Base-by-base conservation (phyloP, 2,888 invertebrate genomes). In the Catocala sponsa region DNA sequence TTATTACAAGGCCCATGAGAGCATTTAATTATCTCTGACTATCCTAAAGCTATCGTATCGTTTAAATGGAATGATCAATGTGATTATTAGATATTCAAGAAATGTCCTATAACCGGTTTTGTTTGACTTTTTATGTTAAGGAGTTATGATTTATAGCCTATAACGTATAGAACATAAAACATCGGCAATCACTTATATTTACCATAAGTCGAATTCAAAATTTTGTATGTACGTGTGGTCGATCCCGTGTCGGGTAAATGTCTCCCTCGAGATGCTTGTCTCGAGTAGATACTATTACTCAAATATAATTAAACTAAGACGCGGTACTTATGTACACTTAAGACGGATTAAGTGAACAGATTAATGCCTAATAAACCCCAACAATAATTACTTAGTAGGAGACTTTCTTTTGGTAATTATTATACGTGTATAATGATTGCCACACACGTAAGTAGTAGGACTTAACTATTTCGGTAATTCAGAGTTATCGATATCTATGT, bases 331-430 rank as follows among this genome's bases (percentile, higher is more conserved):
- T 44, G 53, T 61, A 61, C 38, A 48, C 59, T 63, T 69, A 65
- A 70, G 53, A 53, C 52, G 54, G 65, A 77, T 76, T 65, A 68
- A 50, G 51, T 47, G 59, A 63, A 57, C 61, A 64, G 65, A 77
- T 76, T 71, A 73, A 41, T 65, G 63, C 53, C 64, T 73, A 74
- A 76, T 74, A 67, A 68, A 71, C 48, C 53, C 60, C 44, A 59
- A 55, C 53, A 48, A 63, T 68, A 74, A 74, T 71, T 74, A 73
- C 59, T 72, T 60, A 52, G 54, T 56, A 42, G 46, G 62, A 58
- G 51, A 47, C 50, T 58, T 62, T 43, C 33, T 56, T 41, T 56
- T 44, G 35, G 46, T 72, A 58, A 65, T 64, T 64, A 64, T 35
- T 49, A 32, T 50, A n/a, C 41, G 25, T 43, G 15, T 42, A n/a